Conservation (phyloP, 2,888 invertebrate species). For the Melikaiella ostensackeni region DNA sequence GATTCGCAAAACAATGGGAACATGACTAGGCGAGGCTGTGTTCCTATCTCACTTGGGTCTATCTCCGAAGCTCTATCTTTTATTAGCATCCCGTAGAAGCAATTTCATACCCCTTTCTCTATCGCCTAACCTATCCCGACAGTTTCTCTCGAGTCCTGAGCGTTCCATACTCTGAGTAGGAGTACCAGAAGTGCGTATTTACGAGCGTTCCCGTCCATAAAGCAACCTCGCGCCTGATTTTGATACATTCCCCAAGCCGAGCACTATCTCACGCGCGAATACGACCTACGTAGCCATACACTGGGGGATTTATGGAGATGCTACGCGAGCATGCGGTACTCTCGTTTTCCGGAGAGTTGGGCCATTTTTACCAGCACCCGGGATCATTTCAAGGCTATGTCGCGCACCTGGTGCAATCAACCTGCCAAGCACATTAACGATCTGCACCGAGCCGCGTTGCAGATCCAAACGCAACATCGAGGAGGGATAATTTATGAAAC, state of each 20-base stretch:
- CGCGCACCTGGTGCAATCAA: slow-evolving; percentile 44
- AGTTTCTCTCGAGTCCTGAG: slow-evolving; percentile 68
- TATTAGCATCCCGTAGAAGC: slow-evolving; percentile 75
- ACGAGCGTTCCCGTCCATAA: slow-evolving; percentile 78
- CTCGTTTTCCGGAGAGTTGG: slow-evolving; percentile 52
- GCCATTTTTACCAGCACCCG: slow-evolving; percentile 40
- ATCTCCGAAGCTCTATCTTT: slow-evolving; percentile 73
- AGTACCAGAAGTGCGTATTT: slow-evolving; percentile 77
- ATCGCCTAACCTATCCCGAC: slow-evolving; percentile 68
- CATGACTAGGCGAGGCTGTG: slow-evolving; percentile 46
- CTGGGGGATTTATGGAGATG: slow-evolving; percentile 75
- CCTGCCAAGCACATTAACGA: slow-evolving; percentile 22
- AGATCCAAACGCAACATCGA: not conserved
- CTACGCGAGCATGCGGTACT: slow-evolving; percentile 57
- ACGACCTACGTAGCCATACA: slow-evolving; percentile 76
- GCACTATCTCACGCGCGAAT: slow-evolving; percentile 77
- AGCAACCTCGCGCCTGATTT: slow-evolving; percentile 78
- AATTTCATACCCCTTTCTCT: slow-evolving; percentile 72
- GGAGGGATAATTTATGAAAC: slow-evolving; percentile 17
- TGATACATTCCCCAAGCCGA: slow-evolving; percentile 76
- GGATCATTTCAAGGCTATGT: slow-evolving; percentile 18
- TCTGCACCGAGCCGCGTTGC: not conserved
- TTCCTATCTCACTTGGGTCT: slow-evolving; percentile 62
- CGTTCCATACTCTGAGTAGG: slow-evolving; percentile 64
- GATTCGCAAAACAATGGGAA: slow-evolving; percentile 67